Base-by-base conservation (phyloP, 1,140 invertebrate species). In the Cotesia glomerata region DNA sequence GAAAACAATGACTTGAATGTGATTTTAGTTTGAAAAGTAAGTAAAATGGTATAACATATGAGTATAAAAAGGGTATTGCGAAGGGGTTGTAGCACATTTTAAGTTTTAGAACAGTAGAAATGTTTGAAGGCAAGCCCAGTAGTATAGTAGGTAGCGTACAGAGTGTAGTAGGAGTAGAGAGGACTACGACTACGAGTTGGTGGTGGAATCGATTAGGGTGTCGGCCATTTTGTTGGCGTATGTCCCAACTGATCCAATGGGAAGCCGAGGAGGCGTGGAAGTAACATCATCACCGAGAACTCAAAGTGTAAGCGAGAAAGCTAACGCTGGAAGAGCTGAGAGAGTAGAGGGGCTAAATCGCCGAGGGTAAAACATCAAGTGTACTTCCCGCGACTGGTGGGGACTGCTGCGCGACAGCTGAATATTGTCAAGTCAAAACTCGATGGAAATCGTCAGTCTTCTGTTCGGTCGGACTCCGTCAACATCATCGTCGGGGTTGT, bases 151-250 rank as follows among this genome's bases (percentile, higher is more conserved):
- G 7, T 45, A 45, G 26, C 26, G 26, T 26, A 26, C 2, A 9
- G 8, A 11, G 2, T 9, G 35, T 39, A 18, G 16, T 35, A 73
- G 39, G 35, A 16, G 14, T n/a, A 39, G 34, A n/a, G 11, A 35
- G 64, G 58, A 34, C 14, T 59, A 63, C 65, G 72, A 34, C 67
- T 63, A 36, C 67, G 70, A 39, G 56, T 59, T 63, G 71, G 56
- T 56, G 69, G 69, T 70, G 66, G 75, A 82, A 84, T 84, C 82
- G 82, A 84, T 84, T 84, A 81, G 81, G 76, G 72, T 73, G 80
- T 82, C 82, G 81, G 82, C 82, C 82, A 84, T 84, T 84, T 84
- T 84, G 82, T 84, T 83, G 78, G 76, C 76, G 79, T 81, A 70
- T 77, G 74, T 75, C 63, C 63, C 61, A 73, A 58, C 66, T 52